phyloP scores from a whole-genome alignment of 2,113 vertebrate genomes.

The Percina caprodes region DNA sequence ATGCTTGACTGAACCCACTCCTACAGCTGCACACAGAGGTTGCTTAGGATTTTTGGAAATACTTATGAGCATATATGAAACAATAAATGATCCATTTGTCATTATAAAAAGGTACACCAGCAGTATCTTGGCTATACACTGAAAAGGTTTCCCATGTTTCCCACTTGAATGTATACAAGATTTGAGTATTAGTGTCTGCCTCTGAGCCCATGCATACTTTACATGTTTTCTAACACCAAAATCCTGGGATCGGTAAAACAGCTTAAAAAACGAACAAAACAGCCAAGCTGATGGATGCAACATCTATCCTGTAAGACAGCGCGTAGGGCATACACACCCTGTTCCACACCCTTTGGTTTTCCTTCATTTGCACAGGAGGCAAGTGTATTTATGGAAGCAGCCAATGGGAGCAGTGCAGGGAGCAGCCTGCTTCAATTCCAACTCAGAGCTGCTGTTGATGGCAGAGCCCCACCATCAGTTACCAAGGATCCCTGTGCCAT shows the following conservation, averaged over 20 bases:
- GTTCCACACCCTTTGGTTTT: fast-evolving
- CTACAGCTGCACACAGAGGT: no score
- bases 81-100: not conserved
- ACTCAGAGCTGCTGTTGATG: conserved; percentile 38
- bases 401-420: conserved; percentile 70
- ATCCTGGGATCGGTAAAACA: not conserved
- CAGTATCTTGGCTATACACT: not conserved
- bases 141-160: not conserved
- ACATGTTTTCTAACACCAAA: not conserved
- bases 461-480: conserved; percentile 68
- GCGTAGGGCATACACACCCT: not conserved
- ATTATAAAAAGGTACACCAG: not conserved
- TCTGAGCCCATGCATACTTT: not conserved
- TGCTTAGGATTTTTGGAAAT: no score
- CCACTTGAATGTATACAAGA: not conserved
- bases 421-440: conserved; percentile 72
- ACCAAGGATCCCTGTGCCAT: conserved; percentile 63
- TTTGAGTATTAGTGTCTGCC: not conserved
- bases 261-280: not conserved
- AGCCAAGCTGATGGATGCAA: not conserved
- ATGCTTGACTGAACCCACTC: no score
- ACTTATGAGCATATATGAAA: no score
- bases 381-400: conserved; percentile 56
- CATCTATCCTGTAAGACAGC: conserved; percentile 44
- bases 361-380: conserved; percentile 21